phyloP scores from a whole-genome alignment of 2,888 invertebrate species.

The Orchestes rusci region DNA sequence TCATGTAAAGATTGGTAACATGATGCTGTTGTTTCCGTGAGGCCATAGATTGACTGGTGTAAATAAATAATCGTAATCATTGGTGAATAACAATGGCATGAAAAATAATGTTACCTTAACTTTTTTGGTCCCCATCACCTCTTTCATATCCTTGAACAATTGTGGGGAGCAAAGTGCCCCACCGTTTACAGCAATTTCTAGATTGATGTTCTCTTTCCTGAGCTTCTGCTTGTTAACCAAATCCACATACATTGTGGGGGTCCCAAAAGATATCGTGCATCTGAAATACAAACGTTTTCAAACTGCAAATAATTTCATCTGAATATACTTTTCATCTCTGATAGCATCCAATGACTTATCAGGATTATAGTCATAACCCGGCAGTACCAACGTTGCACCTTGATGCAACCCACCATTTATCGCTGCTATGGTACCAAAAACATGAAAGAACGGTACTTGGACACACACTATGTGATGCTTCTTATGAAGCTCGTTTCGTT shows the following conservation, averaged over 20 bases:
- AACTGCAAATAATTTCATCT: not conserved
- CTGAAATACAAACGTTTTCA: slow-evolving; percentile 40
- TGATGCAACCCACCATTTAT: slow-evolving; percentile 51
- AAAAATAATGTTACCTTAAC: slow-evolving; percentile 45
- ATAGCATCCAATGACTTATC: slow-evolving; percentile 56
- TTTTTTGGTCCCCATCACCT: slow-evolving; percentile 44
- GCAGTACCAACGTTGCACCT: slow-evolving; percentile 57
- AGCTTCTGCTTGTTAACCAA: slow-evolving; percentile 51
- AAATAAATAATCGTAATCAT: slow-evolving; percentile 12
- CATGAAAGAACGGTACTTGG: slow-evolving; percentile 77
- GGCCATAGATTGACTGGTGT: slow-evolving; percentile 56
- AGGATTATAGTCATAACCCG: slow-evolving; percentile 54
- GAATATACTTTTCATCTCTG: slow-evolving; percentile 59
- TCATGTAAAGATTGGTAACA: slow-evolving; percentile 48
- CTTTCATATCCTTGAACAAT: slow-evolving; percentile 48
- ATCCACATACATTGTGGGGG: slow-evolving; percentile 83
- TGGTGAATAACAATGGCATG: not conserved
- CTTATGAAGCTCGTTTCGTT: slow-evolving; percentile 43
- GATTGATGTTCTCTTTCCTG: slow-evolving; percentile 45
- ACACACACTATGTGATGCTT: slow-evolving; percentile 51
- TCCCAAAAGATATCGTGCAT: slow-evolving; percentile 65
- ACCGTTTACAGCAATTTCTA: slow-evolving; percentile 56
- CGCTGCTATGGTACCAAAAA: slow-evolving; percentile 64
- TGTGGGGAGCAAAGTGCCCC: slow-evolving; percentile 65
- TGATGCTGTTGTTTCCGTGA: slow-evolving; percentile 53